phyloP scores from a whole-genome alignment of 1,140 invertebrate species.

The Drosophila virilis region DNA sequence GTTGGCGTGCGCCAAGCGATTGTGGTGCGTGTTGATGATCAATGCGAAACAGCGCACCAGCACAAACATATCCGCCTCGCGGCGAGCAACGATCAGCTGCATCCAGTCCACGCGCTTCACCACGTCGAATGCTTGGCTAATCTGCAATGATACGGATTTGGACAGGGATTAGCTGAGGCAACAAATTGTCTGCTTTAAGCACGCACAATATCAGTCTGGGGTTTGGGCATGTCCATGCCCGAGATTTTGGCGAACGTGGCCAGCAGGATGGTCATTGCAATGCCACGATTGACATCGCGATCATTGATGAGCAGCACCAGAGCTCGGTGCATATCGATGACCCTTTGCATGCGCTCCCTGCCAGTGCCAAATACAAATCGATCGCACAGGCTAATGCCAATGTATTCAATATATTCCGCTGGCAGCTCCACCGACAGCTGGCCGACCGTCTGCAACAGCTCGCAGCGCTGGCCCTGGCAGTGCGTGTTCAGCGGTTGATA shows the following conservation, averaged over 20 bases:
- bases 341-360: slow-evolving; percentile 5
- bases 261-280: slow-evolving; percentile 23
- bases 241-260: slow-evolving; percentile 19
- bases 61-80: slow-evolving; percentile 12
- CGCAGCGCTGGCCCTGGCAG: not conserved
- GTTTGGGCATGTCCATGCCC: not conserved
- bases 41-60: slow-evolving; percentile 17
- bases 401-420: not conserved
- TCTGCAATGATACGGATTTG: not conserved
- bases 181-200: not conserved
- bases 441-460: slow-evolving; percentile 17
- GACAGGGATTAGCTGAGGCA: not conserved
- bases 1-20: not conserved
- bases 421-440: not conserved
- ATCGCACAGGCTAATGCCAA: slow-evolving; percentile 21
- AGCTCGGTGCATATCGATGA: slow-evolving; percentile 18
- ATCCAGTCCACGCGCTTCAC: slow-evolving; percentile 19
- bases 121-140: slow-evolving; percentile 15
- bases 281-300: not conserved
- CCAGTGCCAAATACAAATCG: slow-evolving; percentile 13
- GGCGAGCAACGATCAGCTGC: not conserved
- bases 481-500: slow-evolving; percentile 7
- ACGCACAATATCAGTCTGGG: slow-evolving; percentile 7
- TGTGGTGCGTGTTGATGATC: slow-evolving; percentile 16
- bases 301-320: slow-evolving; percentile 2